Evolutionary conservation across 2,113 vertebrate species (phyloP).

Genomic region (Eudyptes chrysolophus): DNA sequence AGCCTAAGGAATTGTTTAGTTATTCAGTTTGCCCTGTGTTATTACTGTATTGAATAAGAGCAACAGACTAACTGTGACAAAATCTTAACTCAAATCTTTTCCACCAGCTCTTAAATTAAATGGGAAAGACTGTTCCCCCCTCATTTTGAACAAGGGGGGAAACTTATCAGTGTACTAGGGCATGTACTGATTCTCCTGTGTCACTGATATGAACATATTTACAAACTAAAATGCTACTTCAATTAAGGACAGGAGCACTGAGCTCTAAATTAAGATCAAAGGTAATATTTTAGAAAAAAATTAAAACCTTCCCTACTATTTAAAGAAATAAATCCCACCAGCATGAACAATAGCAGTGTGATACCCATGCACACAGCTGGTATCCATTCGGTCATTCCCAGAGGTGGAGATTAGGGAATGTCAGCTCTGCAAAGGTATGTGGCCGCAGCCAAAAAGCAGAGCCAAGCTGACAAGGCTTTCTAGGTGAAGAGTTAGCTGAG

Average conservation of each 20-base stretch:
- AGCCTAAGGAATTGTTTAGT: background rate
- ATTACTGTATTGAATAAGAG: background rate
- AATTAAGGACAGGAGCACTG: background rate
- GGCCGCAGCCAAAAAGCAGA: background rate
- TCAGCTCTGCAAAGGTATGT: background rate
- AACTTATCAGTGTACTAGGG: background rate
- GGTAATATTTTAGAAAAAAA: background rate
- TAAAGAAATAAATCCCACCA: background rate
- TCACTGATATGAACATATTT: background rate
- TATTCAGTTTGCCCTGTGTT: background rate
- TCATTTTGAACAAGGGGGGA: background rate
- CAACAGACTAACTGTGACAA: background rate
- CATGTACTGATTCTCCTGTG: background rate
- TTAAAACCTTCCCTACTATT: background rate
- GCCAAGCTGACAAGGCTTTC: background rate
- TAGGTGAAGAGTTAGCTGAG: background rate
- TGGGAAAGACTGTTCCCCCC: background rate
- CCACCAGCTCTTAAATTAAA: background rate
- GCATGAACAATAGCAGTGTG: background rate
- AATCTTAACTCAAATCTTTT: background rate
- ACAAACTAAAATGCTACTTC: background rate
- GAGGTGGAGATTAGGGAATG: background rate
- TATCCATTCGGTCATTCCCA: conserved; percentile 10
- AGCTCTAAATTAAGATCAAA: background rate
- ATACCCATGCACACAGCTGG: background rate